A percentile compares a stretch with the other conserved stretches of the same genome.
Evolutionary conservation across 2,797 vertebrate species (phyloP).

Genomic region (Smutsia gigantea): DNA sequence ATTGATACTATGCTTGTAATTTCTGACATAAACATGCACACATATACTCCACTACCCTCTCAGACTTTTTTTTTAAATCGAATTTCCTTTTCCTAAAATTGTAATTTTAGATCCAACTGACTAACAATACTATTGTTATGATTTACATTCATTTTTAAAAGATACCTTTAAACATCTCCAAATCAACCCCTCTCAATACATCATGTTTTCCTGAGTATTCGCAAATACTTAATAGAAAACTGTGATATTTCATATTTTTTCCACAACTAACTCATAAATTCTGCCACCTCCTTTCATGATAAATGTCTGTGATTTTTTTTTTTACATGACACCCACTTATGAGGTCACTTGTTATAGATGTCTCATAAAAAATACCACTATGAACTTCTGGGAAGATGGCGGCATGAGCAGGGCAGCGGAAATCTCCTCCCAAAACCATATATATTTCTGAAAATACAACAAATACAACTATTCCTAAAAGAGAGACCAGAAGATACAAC

Average conservation of each 20-base stretch:
- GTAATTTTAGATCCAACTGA: conserved; percentile 34
- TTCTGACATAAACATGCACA: neutral
- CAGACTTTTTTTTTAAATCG: neutral
- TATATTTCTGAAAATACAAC: too few species aligned
- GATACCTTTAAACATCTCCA: conserved; percentile 52
- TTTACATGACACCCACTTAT: neutral
- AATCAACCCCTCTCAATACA: conserved; percentile 46
- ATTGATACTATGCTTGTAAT: neutral
- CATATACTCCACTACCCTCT: neutral
- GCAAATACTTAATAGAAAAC: conserved; percentile 72
- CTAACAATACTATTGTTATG: neutral
- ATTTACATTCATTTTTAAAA: conserved; percentile 64
- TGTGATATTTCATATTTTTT: conserved; percentile 76
- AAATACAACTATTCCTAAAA: too few species aligned
- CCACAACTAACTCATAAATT: conserved; percentile 73
- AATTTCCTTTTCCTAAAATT: conserved; percentile 35
- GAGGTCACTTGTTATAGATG: conserved; percentile 67
- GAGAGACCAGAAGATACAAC: too few species aligned
- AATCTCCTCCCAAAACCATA: too few species aligned
- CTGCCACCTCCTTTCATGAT: conserved; percentile 52
- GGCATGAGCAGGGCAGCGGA: too few species aligned
- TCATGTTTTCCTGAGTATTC: conserved; percentile 67
- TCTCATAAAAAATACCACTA: conserved; percentile 53
- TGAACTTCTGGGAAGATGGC: neutral
- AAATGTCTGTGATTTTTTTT: conserved; percentile 58